phyloP scores from a whole-genome alignment of 2,888 invertebrate species.

The Synanthedon formicaeformis region DNA sequence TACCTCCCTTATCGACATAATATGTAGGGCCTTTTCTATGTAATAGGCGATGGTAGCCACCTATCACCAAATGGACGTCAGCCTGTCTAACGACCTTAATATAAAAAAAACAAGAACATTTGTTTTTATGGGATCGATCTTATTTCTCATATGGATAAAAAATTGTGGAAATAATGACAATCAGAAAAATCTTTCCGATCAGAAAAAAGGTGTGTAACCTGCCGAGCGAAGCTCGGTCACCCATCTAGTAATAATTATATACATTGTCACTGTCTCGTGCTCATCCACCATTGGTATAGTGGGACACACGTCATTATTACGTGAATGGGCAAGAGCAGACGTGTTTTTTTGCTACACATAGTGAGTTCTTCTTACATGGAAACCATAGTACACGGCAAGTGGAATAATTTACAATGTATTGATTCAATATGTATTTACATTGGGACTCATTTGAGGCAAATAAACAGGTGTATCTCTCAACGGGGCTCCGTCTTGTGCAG shows the following conservation, averaged over 20 bases:
- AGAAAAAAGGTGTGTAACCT: no score
- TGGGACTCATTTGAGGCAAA: constrained; percentile 88
- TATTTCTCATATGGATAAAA: not conserved
- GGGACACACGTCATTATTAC: no score
- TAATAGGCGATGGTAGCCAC: no score
- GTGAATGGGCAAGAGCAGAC: no score
- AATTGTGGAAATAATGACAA: not conserved
- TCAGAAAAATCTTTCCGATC: not conserved
- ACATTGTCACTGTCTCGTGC: no score
- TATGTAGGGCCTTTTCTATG: not conserved
- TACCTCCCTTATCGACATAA: not conserved
- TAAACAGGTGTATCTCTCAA: constrained; percentile 88
- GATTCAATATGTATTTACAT: constrained; percentile 59
- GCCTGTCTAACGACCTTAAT: no score
- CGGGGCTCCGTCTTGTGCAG: constrained; percentile 75
- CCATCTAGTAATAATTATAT: no score
- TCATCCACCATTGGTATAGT: no score
- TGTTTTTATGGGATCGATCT: not conserved
- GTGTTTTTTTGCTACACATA: not conserved
- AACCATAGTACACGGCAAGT: no score
- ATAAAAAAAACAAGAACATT: not conserved
- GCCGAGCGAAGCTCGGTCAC: no score
- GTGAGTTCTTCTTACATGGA: no score
- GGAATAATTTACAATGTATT: not conserved
- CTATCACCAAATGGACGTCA: no score